Evolutionary conservation across 2,113 vertebrate genomes (phyloP), one percentile per base, ranked within the genome.

Genomic region (Cryptoleucopteryx plumbea): DNA sequence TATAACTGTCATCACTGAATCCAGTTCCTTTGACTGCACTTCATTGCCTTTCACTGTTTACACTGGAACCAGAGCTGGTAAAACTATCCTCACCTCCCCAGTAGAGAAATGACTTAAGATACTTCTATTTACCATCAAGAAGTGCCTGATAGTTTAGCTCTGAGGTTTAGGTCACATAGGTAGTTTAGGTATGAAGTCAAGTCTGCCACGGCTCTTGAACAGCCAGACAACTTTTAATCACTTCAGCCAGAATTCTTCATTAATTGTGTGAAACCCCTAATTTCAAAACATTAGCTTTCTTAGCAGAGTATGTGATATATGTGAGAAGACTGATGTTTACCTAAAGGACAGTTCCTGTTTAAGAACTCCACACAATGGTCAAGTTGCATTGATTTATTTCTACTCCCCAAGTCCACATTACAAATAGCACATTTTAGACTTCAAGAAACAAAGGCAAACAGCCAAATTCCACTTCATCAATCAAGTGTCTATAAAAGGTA

Each of bases 381-480:
- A 95, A 80, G 86, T 93, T 43, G 53, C 92, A 96, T 94, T 95
- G 79, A 90, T 95, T 96, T 98, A 98, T 97, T 97, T 92, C 89
- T 96, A 82, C 53, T 95, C 94, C 93, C 93, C 94, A 85, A 96
- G 77, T 96, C 75, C 93, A 96, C 92, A 2, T 94, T 91, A 97
- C 96, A 97, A 94, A 96, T 79, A 95, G 61, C 88, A 96, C 94
- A 84, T 55, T 94, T 86, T 75, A 95, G 91, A 93, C 82, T 95
- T 90, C 65, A 86, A 88, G 89, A 94, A 86, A 94, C 79, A 75
- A 95, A 95, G 90, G 86, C 68, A 93, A 94, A 91, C 25, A 84
- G 80, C 82, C 92, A 65, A 86, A 95, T 93, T 92, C 66, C 71
- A 83, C 86, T 96, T 96, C 32, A 78, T 67, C 84, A 92, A 22